phyloP scores from a whole-genome alignment of 2,888 invertebrate genomes.

The Ophion costatus region DNA sequence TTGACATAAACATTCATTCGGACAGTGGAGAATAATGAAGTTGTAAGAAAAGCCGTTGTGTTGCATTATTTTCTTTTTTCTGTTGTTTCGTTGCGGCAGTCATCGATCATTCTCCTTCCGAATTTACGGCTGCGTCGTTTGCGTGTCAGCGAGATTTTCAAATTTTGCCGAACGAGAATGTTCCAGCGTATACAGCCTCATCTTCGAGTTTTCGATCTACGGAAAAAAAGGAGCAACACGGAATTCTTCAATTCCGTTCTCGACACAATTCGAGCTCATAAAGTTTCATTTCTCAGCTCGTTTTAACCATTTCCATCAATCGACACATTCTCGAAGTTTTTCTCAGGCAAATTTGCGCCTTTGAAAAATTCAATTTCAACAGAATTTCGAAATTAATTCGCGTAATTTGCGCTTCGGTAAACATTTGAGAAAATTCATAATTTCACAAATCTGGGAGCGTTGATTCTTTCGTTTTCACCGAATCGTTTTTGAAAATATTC shows the following conservation, averaged over 20 bases:
- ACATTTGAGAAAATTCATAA: background rate
- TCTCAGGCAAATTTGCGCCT: background rate
- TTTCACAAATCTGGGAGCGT: background rate
- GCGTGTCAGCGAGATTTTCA: conserved; percentile 28
- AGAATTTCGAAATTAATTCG: no score
- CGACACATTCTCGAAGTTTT: no score
- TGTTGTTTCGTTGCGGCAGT: conserved; percentile 26
- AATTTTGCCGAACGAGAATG: background rate
- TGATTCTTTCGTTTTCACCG: background rate
- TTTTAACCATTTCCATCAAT: no score
- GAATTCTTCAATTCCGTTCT: no score
- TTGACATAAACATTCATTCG: conserved; percentile 28
- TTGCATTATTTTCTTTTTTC: background rate
- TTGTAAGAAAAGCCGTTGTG: conserved; percentile 32
- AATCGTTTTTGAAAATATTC: no score
- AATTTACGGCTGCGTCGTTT: conserved; percentile 32
- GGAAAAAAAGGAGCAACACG: no score
- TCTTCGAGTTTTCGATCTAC: background rate
- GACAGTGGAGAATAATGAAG: conserved; percentile 50
- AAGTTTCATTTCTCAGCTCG: no score
- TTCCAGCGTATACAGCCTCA: conserved; percentile 9
- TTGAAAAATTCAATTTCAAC: background rate
- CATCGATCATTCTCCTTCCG: conserved; percentile 61
- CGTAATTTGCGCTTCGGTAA: background rate
- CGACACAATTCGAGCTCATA: no score